Base-by-base conservation (phyloP, 64 coral and sea anemone species). In the Stichodactyla mertensii region DNA sequence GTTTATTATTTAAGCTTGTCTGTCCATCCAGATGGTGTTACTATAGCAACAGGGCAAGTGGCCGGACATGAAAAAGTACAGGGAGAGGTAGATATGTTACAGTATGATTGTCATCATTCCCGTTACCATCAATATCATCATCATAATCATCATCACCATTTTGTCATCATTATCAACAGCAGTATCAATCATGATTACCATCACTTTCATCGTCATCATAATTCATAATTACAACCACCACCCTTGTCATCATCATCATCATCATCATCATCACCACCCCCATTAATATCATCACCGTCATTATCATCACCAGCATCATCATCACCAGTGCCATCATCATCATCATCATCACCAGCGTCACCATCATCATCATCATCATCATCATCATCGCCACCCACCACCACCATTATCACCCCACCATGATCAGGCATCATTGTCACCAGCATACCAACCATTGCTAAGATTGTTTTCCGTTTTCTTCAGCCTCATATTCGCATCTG, bases 401-500 rank as follows among this genome's bases (percentile, higher is more conserved):
- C 0, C 62, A 66, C 16, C 62, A n/a, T 6, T 20, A 62, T 62
- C 60, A 62, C 19, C 60, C 13, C 60, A 66, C 57, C 23, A 74
- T 74, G 19, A 8, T 0, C 3, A 12, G 23, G 11, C 24, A 74
- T 13, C 23, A 74, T 13, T 4, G 20, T 14, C 14, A 55, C 7
- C 4, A 55, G 6, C 16, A 81, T 20, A 71, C 7, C 67, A 8
- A 16, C 53, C 4, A 81, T 78, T 78, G 10, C 1, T 28, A 78
- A 51, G 6, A 45, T 19, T 81, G 53, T 52, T 81, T 1, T 55
- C 0, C 0, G 16, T 14, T 81, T 52, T 28, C 28, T 22, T 16
- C 53, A 95, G 93, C 84, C 93, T 15, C 93, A 92, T 86, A 92
- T 95, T 66, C 58, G 93, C 67, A 56, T 95, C 54, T 95, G 93